Base-by-base conservation (phyloP, 2,113 vertebrate genomes). In the Stictonetta naevosa region DNA sequence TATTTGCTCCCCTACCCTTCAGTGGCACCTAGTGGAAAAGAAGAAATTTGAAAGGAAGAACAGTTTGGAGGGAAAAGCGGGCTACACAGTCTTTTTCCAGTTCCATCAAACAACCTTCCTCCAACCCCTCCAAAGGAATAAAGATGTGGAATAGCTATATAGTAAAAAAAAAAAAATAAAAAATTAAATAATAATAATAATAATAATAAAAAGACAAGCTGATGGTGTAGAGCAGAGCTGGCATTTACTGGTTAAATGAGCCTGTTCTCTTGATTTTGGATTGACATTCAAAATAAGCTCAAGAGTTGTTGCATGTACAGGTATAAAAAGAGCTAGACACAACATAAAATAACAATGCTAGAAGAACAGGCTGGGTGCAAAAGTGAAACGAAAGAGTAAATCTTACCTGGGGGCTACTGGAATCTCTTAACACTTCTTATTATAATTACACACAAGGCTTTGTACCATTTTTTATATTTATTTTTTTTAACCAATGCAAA, bases 11-110 rank as follows among this genome's bases (percentile, higher is more conserved):
- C 88, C 95, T 90, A 96, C 90, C 62, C 66, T 96, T 96, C 96
- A 96, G 90, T 96, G 96, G 90, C 96, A 97, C 77, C 88, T 95
- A 97, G 95, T 96, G 96, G 95, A 95, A 92, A 94, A 96, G 80
- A 95, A 90, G 78, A 7, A 91, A 58, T 20, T 91, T 7, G 4
- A 86, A 91, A 81, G 13, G 18, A 83, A 36, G 34, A 93, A 87
- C 10, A 55, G 17, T 55, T 73, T 0, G 2, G 48, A 92, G 13
- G 31, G 46, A 55, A 87, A 95, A 93, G 79, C 28, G 53, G 19
- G 42, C 38, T n/a, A 9, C 3, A 4, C 7, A 44, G 8, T 52
- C 12, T 76, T 91, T 91, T 83, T 53, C 34, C 58, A 80, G 59
- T 13, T 91, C 46, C 22, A 74, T 13, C 28, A 46, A 58, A 26